A percentile compares a stretch with the other conserved stretches of the same genome.
Conservation (phyloP, 2,797 vertebrate species). For the Helarctos malayanus region DNA sequence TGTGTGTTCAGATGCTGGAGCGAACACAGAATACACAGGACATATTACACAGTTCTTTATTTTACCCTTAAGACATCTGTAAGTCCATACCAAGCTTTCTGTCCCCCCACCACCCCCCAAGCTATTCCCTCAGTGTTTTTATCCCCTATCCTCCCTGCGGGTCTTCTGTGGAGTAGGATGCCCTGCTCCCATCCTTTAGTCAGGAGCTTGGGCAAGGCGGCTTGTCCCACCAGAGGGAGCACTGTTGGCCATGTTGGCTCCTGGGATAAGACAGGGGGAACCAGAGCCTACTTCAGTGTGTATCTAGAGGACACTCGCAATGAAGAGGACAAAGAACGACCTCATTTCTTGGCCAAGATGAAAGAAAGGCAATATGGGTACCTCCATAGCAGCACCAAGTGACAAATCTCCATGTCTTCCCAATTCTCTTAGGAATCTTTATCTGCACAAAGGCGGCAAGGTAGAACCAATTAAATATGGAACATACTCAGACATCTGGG, state of each 20-base stretch:
- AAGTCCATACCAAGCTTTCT: not conserved
- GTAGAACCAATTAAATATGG: not conserved
- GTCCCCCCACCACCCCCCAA: not conserved
- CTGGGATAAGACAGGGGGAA: not conserved
- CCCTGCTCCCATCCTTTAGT: not conserved
- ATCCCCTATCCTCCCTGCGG: not conserved
- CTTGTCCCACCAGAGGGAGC: not conserved
- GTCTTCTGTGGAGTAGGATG: not conserved
- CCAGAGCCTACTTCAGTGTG: not conserved
- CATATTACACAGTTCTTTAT: not conserved
- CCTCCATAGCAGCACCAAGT: not conserved
- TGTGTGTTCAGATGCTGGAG: not conserved
- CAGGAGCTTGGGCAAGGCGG: not conserved
- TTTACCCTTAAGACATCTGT: not conserved
- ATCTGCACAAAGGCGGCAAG: not conserved
- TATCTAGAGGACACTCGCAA: not conserved
- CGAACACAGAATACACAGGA: not conserved
- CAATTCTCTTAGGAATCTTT: not conserved
- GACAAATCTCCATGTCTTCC: not conserved
- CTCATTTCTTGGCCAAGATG: not conserved
- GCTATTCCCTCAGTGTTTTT: not conserved
- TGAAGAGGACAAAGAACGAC: not conserved
- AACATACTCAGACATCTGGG: not conserved
- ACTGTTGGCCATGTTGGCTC: not conserved
- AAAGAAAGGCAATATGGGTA: not conserved